These are phyloP conservation scores for Trypoxylus dichotomus DNA, from an alignment of 1,140 invertebrate genomes.

Conservation along the genomic window DNA sequence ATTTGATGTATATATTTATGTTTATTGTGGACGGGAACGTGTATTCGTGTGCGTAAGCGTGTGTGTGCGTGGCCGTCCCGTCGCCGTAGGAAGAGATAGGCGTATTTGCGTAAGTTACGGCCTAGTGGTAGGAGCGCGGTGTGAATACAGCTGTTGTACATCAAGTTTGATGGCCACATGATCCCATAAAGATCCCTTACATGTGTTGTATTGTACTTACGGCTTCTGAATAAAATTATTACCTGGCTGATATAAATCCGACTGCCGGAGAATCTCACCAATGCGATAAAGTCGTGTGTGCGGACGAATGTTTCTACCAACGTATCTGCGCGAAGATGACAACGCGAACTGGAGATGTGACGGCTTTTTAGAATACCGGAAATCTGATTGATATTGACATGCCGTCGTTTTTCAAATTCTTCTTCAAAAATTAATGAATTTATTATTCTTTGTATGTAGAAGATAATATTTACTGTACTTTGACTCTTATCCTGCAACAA, in stretches of 20 bases:
- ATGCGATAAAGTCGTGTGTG: conserved; percentile 15
- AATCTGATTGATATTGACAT: too few relatives aligned
- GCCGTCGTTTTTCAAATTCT: too few relatives aligned
- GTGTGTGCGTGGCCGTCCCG: conserved; percentile 1
- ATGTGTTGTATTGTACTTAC: conserved; percentile 24
- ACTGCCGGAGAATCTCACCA: conserved; percentile 3
- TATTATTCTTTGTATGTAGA: too few relatives aligned
- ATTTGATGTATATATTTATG: conserved; percentile 21
- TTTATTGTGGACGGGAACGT: not conserved
- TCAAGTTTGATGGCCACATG: conserved; percentile 22
- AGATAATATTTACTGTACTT: too few relatives aligned
- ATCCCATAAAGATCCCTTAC: conserved; percentile 25
- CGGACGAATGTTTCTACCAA: not conserved
- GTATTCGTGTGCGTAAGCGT: not conserved
- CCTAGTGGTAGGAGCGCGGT: conserved; percentile 19
- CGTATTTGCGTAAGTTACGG: conserved; percentile 24
- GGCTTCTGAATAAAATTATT: conserved; percentile 24
- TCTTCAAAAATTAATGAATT: too few relatives aligned
- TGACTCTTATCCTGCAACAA: too few relatives aligned
- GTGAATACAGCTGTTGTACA: conserved; percentile 25
- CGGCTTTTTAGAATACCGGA: too few relatives aligned
- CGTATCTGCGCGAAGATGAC: not conserved
- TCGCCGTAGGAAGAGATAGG: not conserved
- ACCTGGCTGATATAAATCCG: conserved; percentile 18
- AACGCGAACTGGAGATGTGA: not conserved